phyloP scores from a whole-genome alignment of 2,888 invertebrate species.

The Rhamnusium bicolor region DNA sequence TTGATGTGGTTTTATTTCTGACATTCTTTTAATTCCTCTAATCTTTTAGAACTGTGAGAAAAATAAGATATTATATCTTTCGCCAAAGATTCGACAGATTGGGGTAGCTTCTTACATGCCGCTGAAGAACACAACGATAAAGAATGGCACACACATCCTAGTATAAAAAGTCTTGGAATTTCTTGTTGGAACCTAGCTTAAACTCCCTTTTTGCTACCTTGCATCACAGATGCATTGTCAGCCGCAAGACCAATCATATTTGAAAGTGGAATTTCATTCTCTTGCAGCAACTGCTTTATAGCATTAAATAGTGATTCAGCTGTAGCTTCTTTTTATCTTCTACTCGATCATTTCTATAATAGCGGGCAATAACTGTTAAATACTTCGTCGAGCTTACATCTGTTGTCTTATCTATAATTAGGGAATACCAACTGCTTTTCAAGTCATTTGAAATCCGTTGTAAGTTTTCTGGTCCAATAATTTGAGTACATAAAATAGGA shows the following conservation, averaged over 20 bases:
- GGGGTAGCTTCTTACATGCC: too few species aligned
- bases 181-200: neutral
- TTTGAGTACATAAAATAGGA: neutral
- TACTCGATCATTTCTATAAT: neutral
- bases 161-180: too few species aligned
- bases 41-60: slow-evolving; percentile 27
- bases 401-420: neutral
- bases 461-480: too few species aligned
- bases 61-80: slow-evolving; percentile 4
- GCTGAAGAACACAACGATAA: too few species aligned
- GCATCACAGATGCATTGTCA: neutral
- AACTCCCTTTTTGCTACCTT: neutral
- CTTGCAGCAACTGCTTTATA: neutral
- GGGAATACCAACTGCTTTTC: too few species aligned
- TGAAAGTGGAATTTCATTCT: neutral
- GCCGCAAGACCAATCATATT: neutral
- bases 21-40: slow-evolving; percentile 35
- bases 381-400: neutral
- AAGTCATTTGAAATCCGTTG: too few species aligned
- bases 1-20: slow-evolving; percentile 37
- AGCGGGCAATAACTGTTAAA: neutral
- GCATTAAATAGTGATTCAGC: neutral
- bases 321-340: neutral
- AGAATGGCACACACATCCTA: too few species aligned
- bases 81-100: too few species aligned